phyloP scores from a whole-genome alignment of 2,888 invertebrate genomes.

The Dasysyrphus tricinctus region DNA sequence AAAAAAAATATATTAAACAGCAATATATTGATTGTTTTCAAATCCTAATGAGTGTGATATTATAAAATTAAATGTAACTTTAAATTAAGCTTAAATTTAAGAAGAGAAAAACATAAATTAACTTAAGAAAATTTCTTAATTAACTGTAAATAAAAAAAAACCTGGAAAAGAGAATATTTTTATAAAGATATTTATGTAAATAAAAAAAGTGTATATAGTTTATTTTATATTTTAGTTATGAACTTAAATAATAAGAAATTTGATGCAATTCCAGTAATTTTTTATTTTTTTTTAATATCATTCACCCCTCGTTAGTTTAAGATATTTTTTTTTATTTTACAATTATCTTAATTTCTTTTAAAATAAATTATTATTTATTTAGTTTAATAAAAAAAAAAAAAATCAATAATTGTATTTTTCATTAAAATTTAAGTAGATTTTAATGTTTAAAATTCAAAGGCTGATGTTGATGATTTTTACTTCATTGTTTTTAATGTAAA shows the following conservation, averaged over 20 bases:
- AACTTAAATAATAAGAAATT: slow-evolving; percentile 28
- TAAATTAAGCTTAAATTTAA: slow-evolving; percentile 72
- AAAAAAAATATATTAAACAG: slow-evolving; percentile 60
- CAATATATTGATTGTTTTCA: slow-evolving; percentile 76
- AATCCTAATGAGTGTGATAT: slow-evolving; percentile 83
- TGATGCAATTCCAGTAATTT: slow-evolving; percentile 60
- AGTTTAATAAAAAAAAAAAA: slow-evolving; percentile 52
- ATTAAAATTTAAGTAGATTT: slow-evolving; percentile 42
- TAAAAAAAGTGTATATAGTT: slow-evolving; percentile 65
- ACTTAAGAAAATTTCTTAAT: slow-evolving; percentile 75
- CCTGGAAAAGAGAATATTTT: slow-evolving; percentile 35
- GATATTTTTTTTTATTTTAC: slow-evolving; percentile 41
- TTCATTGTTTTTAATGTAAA: slow-evolving; percentile 54
- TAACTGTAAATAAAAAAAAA: slow-evolving; percentile 53
- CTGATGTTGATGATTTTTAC: slow-evolving; percentile 70
- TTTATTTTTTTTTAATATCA: slow-evolving; percentile 11
- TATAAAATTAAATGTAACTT: slow-evolving; percentile 79
- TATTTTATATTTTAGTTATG: slow-evolving; percentile 23
- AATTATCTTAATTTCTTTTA: slow-evolving; percentile 63
- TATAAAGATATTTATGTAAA: slow-evolving; percentile 51
- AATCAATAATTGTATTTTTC: slow-evolving; percentile 19
- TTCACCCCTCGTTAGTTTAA: slow-evolving; percentile 42
- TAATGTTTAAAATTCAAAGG: slow-evolving; percentile 71
- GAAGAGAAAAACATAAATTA: slow-evolving; percentile 57
- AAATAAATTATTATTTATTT: slow-evolving; percentile 73